These are phyloP conservation scores for Patella depressa DNA, from an alignment of 2,888 invertebrate species.

Conservation along the genomic window DNA sequence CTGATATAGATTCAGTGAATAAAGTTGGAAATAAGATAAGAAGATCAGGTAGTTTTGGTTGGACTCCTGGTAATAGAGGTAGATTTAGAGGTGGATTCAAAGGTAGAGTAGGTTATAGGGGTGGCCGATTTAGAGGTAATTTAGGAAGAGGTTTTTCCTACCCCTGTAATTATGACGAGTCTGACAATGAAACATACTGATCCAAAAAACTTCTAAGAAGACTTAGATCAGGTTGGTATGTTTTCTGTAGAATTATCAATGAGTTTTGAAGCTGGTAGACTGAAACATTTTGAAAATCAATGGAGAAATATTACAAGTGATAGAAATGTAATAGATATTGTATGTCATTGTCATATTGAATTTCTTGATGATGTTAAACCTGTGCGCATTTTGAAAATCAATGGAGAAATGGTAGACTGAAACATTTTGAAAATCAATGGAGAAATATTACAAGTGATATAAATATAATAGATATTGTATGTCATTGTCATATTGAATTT, in stretches of 20 bases:
- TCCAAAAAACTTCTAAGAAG: not conserved
- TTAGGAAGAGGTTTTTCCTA: not conserved
- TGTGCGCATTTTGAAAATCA: too few relatives aligned
- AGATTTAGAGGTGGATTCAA: not conserved
- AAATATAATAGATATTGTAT: not conserved
- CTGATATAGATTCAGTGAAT: not conserved
- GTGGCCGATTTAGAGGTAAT: not conserved
- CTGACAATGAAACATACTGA: not conserved
- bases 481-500: not conserved
- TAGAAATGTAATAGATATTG: too few relatives aligned
- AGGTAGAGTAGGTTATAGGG: not conserved
- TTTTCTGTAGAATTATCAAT: not conserved
- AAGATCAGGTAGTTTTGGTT: not conserved
- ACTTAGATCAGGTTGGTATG: not conserved
- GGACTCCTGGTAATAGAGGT: not conserved
- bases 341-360: too few relatives aligned
- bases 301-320: too few relatives aligned
- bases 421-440: not conserved
- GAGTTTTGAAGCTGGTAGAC: not conserved
- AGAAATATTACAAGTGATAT: not conserved
- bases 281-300: too few relatives aligned
- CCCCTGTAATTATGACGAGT: not conserved
- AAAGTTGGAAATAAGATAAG: not conserved
- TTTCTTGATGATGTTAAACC: too few relatives aligned
- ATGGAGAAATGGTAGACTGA: too few relatives aligned